phyloP scores from a whole-genome alignment of 2,888 invertebrate genomes.

The Orthosia gracilis region DNA sequence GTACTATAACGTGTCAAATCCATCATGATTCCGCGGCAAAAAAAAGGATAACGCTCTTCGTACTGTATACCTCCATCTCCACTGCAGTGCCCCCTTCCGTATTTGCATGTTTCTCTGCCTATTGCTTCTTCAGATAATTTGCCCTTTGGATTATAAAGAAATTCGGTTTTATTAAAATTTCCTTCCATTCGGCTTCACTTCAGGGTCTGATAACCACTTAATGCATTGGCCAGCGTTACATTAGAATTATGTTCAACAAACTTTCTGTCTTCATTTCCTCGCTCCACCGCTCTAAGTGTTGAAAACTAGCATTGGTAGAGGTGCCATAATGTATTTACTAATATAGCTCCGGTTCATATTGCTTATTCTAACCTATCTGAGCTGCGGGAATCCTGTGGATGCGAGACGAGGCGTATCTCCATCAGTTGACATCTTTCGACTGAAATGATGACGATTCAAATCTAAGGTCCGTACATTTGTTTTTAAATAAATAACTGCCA shows the following conservation, averaged over 20 bases:
- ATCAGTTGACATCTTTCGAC: too few species aligned
- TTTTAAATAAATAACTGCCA: too few species aligned
- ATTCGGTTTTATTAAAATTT: slow-evolving; percentile 32
- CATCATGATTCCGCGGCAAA: too few species aligned
- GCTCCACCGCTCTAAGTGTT: slow-evolving; percentile 40
- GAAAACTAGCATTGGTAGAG: slow-evolving; percentile 22
- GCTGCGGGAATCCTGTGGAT: too few species aligned
- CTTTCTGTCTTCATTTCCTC: slow-evolving; percentile 49
- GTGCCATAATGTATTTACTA: neutral
- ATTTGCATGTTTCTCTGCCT: too few species aligned
- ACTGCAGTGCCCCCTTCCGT: too few species aligned
- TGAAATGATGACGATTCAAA: too few species aligned
- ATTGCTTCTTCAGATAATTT: too few species aligned
- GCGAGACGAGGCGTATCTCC: too few species aligned
- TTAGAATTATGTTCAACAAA: slow-evolving; percentile 36
- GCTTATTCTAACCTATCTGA: neutral
- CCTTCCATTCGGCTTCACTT: slow-evolving; percentile 19
- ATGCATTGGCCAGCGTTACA: slow-evolving; percentile 31
- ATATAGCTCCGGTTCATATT: neutral
- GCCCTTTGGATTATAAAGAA: neutral
- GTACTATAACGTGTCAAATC: too few species aligned
- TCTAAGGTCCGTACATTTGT: neutral
- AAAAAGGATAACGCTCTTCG: too few species aligned
- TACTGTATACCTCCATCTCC: too few species aligned
- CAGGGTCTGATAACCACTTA: slow-evolving; percentile 53